phyloP scores from a whole-genome alignment of 2,797 vertebrate species.

The Serranus cabrilla region DNA sequence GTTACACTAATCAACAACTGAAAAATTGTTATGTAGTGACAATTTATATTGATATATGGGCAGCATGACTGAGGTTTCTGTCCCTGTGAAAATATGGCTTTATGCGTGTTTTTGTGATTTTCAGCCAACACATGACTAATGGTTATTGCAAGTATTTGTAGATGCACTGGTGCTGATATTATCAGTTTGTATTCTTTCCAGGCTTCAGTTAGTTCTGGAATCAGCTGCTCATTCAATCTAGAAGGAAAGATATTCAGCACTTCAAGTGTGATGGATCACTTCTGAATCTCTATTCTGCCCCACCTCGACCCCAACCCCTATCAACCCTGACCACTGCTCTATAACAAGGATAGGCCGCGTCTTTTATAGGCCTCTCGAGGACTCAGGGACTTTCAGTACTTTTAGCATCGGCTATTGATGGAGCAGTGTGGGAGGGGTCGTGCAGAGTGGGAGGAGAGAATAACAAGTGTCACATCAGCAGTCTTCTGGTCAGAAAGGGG shows the following conservation, averaged over 20 bases:
- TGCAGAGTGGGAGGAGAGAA: conserved; percentile 16
- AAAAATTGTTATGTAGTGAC: no score
- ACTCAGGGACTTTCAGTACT: background rate
- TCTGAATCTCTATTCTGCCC: no score
- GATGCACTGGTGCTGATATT: background rate
- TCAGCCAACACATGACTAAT: no score
- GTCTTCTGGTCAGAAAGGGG: conserved; percentile 1
- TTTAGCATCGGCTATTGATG: conserved; percentile 11
- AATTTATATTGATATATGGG: no score
- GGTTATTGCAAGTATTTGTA: no score
- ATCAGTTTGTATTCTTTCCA: background rate
- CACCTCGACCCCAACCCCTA: no score
- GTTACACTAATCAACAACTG: no score
- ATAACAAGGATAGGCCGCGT: background rate
- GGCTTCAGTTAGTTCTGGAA: no score
- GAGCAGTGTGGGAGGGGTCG: background rate
- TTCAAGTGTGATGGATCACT: background rate
- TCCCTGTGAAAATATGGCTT: no score
- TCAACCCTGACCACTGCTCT: background rate
- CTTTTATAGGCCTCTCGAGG: conserved; percentile 18
- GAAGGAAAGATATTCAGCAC: background rate
- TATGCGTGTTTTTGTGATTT: no score
- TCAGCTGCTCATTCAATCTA: no score
- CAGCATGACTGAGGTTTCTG: no score
- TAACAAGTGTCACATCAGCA: conserved; percentile 33